Evolutionary conservation across 1,140 invertebrate species (phyloP).

Genomic region (Solen grandis): DNA sequence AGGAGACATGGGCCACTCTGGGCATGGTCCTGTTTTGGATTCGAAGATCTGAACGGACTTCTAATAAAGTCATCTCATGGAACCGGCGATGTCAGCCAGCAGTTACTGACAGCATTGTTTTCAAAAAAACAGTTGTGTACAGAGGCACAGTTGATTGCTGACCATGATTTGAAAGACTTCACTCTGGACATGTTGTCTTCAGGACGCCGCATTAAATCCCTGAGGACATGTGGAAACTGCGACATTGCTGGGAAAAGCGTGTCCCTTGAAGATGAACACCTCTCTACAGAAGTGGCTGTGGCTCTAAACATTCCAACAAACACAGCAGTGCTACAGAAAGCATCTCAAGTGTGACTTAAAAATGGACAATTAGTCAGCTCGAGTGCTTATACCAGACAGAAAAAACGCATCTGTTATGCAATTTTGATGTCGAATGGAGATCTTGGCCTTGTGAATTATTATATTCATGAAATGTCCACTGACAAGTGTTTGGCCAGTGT

Average conservation of each 20-base stretch:
- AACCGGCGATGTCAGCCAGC: background rate
- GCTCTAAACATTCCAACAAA: background rate
- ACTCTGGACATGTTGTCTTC: background rate
- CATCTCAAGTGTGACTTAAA: background rate
- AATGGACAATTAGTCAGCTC: background rate
- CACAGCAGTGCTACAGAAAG: background rate
- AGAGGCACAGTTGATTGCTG: background rate
- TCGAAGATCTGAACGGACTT: background rate
- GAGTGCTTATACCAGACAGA: background rate
- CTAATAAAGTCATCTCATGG: background rate
- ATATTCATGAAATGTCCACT: constrained; percentile 5
- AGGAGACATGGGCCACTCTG: background rate
- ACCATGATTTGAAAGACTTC: constrained; percentile 1
- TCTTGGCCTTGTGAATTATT: background rate
- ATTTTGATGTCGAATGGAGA: background rate
- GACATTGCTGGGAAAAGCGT: background rate
- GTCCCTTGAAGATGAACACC: background rate
- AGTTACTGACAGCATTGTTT: background rate
- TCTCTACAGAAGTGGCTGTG: background rate
- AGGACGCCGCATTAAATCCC: background rate
- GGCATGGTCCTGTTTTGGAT: background rate
- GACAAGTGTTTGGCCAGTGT: background rate
- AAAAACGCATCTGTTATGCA: background rate
- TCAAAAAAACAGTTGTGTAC: background rate
- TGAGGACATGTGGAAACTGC: background rate